A percentile compares a stretch with the other conserved stretches of the same genome.
Conservation (phyloP, 2,113 vertebrate genomes). For the Neodontobutis hainanensis region DNA sequence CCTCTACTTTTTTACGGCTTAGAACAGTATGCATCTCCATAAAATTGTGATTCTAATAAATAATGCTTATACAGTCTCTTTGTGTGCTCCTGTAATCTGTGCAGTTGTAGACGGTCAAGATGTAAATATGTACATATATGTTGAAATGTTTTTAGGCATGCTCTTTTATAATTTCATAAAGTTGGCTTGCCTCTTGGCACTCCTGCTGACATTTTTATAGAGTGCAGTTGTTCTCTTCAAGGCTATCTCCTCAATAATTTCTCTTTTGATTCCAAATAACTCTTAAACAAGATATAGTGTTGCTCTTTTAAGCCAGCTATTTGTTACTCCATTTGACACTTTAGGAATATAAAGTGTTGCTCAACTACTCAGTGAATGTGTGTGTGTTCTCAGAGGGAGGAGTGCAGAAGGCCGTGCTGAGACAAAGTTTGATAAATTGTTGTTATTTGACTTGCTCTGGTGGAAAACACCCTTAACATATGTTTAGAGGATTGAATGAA, state of each 20-base stretch:
- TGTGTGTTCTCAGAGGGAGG: slow-evolving; percentile 21
- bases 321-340: slow-evolving; percentile 64
- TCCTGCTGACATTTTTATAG: slow-evolving; percentile 22
- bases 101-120: slow-evolving; percentile 1
- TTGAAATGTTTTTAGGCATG: not conserved
- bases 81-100: slow-evolving; percentile 1
- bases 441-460: slow-evolving; percentile 50
- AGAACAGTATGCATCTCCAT: not conserved
- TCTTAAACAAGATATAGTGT: slow-evolving; percentile 64
- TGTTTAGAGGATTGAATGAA: slow-evolving; percentile 49
- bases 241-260: slow-evolving; percentile 43
- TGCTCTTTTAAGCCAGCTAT: slow-evolving; percentile 56
- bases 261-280: slow-evolving; percentile 51
- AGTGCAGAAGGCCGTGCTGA: slow-evolving; percentile 26
- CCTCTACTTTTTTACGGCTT: not conserved
- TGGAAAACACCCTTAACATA: slow-evolving; percentile 43
- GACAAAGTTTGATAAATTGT: slow-evolving; percentile 63
- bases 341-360: slow-evolving; percentile 72
- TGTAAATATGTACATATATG: not conserved
- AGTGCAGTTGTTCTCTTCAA: slow-evolving; percentile 42
- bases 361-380: slow-evolving; percentile 40
- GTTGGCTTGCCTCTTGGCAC: not conserved
- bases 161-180: slow-evolving; percentile 5
- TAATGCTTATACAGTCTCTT: not conserved
- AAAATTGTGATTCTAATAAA: not conserved